Percentiles rank a stretch among this genome's conserved stretches.
These are phyloP conservation scores for Cyrtodaria siliqua DNA, from an alignment of 2,888 invertebrate species.

Conservation along the genomic window DNA sequence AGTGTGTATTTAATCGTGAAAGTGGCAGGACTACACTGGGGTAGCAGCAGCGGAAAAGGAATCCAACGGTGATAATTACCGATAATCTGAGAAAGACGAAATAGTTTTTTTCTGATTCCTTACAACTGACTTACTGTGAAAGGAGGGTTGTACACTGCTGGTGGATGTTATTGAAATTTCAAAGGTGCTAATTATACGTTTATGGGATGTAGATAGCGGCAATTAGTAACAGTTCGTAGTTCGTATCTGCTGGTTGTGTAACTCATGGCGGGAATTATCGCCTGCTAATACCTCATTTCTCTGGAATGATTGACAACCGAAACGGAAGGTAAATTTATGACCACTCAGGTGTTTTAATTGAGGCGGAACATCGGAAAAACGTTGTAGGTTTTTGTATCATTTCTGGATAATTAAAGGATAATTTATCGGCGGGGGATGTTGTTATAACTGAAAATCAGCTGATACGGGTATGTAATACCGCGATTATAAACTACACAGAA, in stretches of 20 bases:
- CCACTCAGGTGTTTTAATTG: conserved; percentile 43
- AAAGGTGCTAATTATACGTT: conserved; percentile 52
- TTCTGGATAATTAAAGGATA: conserved; percentile 27
- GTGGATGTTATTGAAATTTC: conserved; percentile 12
- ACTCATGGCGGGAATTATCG: conserved; percentile 25
- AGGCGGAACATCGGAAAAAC: conserved; percentile 35
- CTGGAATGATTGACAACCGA: conserved; percentile 46
- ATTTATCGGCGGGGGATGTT: conserved; percentile 20
- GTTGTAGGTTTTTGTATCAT: conserved; percentile 6
- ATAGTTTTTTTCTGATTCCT: neutral
- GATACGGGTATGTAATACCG: no score
- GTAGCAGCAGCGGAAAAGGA: no score
- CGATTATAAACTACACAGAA: no score
- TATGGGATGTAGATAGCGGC: conserved; percentile 37
- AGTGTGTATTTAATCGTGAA: conserved; percentile 9
- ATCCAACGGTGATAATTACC: conserved; percentile 2
- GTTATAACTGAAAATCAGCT: neutral
- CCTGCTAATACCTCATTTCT: conserved; percentile 17
- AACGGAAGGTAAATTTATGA: conserved; percentile 24
- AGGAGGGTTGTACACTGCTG: conserved; percentile 1
- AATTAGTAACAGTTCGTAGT: conserved; percentile 34
- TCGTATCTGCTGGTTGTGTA: conserved; percentile 33
- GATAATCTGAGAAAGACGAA: conserved; percentile 8
- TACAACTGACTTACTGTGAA: conserved; percentile 1
- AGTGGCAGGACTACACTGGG: no score